Percentiles rank a stretch among this genome's conserved stretches.
Conservation (phyloP, 2,888 invertebrate genomes). For the Cephus pygmeus region DNA sequence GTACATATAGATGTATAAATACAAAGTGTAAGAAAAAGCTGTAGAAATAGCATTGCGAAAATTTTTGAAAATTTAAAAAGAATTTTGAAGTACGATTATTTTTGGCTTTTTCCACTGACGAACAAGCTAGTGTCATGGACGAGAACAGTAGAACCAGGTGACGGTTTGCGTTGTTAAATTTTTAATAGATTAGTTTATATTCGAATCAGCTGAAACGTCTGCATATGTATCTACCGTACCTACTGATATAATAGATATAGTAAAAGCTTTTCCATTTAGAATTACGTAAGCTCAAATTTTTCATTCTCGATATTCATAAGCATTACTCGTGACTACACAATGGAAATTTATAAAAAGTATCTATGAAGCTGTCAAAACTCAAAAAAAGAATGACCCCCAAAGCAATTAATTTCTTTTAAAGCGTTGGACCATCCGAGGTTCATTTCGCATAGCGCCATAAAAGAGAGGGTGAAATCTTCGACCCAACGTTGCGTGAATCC, state of each 20-base stretch:
- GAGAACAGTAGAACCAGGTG: too few species aligned
- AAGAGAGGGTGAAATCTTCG: not conserved
- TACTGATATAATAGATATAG: not conserved
- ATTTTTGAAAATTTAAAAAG: not conserved
- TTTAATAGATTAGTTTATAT: not conserved
- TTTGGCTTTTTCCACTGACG: not conserved
- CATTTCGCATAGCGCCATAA: not conserved
- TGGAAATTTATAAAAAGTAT: not conserved
- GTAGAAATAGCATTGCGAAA: not conserved
- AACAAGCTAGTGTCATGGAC: too few species aligned
- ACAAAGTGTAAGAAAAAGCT: not conserved
- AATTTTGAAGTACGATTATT: not conserved
- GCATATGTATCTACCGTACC: not conserved
- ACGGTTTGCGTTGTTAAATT: not conserved
- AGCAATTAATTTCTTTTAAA: not conserved
- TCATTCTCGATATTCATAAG: not conserved
- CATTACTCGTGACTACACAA: not conserved
- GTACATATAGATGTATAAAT: not conserved
- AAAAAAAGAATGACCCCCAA: not conserved
- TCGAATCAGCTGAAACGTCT: not conserved
- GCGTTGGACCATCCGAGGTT: not conserved
- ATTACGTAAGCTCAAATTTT: not conserved
- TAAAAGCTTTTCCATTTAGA: not conserved
- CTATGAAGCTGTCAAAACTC: not conserved
- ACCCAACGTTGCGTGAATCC: not conserved